Evolutionary conservation across 2,888 invertebrate species (phyloP).

Genomic region (Leucania comma): DNA sequence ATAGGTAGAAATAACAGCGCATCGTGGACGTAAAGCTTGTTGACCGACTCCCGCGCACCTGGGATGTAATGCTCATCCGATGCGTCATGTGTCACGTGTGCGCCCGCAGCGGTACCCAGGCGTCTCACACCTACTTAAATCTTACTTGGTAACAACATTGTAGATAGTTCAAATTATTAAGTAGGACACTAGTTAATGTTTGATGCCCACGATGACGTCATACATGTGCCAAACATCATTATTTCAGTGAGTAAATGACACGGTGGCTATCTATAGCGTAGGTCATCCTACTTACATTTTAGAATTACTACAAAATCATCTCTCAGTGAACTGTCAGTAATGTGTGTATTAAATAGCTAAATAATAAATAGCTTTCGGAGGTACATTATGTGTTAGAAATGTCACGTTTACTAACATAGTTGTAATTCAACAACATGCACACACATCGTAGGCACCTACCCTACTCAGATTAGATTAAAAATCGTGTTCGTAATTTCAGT

Average conservation of each 20-base stretch:
- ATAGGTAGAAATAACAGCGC: constrained; percentile 10
- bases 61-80: neutral
- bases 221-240: constrained; percentile 83
- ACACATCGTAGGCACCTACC: constrained; percentile 70
- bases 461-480: constrained; percentile 79
- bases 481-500: constrained; percentile 84
- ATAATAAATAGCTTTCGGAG: constrained; percentile 74
- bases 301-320: constrained; percentile 58
- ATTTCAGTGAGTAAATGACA: constrained; percentile 59
- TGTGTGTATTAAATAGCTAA: constrained; percentile 64
- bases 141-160: constrained; percentile 52
- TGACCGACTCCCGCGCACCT: neutral
- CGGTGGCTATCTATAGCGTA: constrained; percentile 70
- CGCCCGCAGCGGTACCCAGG: neutral
- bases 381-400: constrained; percentile 78
- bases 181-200: constrained; percentile 63
- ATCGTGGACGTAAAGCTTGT: constrained; percentile 14
- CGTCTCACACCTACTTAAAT: constrained; percentile 35
- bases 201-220: constrained; percentile 55
- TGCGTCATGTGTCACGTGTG: neutral
- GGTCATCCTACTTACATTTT: constrained; percentile 55
- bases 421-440: constrained; percentile 78
- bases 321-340: constrained; percentile 58
- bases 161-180: constrained; percentile 66
- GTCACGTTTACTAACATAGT: constrained; percentile 77